Percentiles rank a stretch among this genome's conserved stretches.
These are phyloP conservation scores for Trachymyrmex septentrionalis DNA, from an alignment of 1,140 invertebrate genomes.

Conservation along the genomic window DNA sequence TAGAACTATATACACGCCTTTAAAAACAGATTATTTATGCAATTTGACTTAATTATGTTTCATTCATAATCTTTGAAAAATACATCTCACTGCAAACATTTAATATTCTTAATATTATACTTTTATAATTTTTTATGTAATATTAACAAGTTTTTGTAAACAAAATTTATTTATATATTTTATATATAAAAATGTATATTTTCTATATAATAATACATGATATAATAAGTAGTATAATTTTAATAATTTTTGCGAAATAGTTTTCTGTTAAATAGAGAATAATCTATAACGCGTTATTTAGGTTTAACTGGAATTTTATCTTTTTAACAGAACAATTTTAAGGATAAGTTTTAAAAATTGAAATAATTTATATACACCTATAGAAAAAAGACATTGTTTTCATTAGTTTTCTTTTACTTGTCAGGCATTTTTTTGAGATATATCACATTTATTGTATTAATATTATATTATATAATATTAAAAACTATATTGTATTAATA, in stretches of 20 bases:
- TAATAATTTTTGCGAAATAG: not conserved
- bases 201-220: no score
- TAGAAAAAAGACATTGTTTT: not conserved
- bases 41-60: slow-evolving; percentile 15
- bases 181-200: not conserved
- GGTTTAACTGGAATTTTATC: not conserved
- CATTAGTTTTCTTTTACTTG: not conserved
- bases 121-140: not conserved
- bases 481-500: no score
- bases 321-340: not conserved
- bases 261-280: not conserved
- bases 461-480: no score
- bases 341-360: not conserved
- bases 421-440: not conserved
- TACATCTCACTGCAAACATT: not conserved
- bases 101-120: not conserved
- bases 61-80: slow-evolving; percentile 27
- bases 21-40: slow-evolving; percentile 19
- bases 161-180: slow-evolving; percentile 7
- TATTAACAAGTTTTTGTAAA: not conserved
- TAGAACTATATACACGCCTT: not conserved
- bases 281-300: not conserved
- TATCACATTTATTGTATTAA: not conserved
- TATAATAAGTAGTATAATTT: no score
- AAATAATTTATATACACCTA: not conserved